Base-by-base conservation (phyloP, 2,797 vertebrate species). In the Acanthopagrus latus region DNA sequence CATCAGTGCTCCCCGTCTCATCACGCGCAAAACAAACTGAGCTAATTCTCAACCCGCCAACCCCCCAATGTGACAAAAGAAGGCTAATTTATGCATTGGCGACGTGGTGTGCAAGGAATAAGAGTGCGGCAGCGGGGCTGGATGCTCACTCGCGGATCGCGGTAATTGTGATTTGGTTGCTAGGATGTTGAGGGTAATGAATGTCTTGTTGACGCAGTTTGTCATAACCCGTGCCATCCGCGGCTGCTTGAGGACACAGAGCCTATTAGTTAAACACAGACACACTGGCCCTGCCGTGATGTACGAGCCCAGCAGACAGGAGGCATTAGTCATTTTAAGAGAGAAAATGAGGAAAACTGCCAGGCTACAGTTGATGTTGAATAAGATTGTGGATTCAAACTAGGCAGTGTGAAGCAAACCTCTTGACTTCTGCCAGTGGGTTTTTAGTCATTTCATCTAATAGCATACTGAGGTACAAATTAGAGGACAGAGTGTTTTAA, bases 171-270 rank as follows among this genome's bases (percentile, higher is more conserved):
- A 86, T 89, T 84, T 80, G 87, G 89, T 90, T 84, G 85, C 91
- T 89, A 82, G 85, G 88, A 89, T 84, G 91, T 89, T 84, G 90
- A 88, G 85, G 79, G 89, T 93, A 94, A 94, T 92, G 92, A 93
- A 93, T 91, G 89, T 89, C 90, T 91, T 91, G 90, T 90, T 92
- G 90, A 93, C 84, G 90, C 87, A 81, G 91, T 94, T 94, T 93
- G 91, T 95, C 94, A 94, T 91, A 94, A 93, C 90, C 86, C 59
- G 41, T 81, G 88, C 85, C 87, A 86, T 85, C 82, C 23, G 1
- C 64, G 82, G 87, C 87, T 88, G 87, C 81, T 89, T 82, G 71
- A 90, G 86, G 82, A 92, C 85, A 88, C 85, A 27, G 58, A 76
- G 78, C 85, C 91, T 89, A 91, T 93, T 92, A 92, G 91, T 92